A percentile compares a stretch with the other conserved stretches of the same genome.
Evolutionary conservation across 1,140 invertebrate species (phyloP).

Genomic region (Heliconius congener): DNA sequence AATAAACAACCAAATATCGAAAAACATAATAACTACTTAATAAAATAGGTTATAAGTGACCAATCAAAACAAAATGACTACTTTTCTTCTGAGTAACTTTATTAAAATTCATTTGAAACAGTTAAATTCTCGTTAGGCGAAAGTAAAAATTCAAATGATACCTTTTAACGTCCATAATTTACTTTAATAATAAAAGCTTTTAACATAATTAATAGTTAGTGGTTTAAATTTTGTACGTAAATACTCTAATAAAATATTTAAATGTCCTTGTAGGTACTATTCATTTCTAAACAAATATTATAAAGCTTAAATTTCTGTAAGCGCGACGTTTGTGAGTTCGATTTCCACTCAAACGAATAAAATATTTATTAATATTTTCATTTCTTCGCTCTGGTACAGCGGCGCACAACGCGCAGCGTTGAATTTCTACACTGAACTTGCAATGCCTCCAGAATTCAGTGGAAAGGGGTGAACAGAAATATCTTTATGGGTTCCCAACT

Average conservation of each 20-base stretch:
- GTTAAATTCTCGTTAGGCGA: conserved; percentile 5
- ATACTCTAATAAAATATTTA: background rate
- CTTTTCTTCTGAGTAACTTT: background rate
- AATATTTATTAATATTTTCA: too few relatives aligned
- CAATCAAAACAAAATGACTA: background rate
- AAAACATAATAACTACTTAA: background rate
- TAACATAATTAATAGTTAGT: conserved; percentile 37
- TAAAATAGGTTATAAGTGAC: background rate
- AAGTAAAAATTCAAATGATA: conserved; percentile 9
- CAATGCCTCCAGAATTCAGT: too few relatives aligned
- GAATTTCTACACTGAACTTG: too few relatives aligned
- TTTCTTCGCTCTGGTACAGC: too few relatives aligned
- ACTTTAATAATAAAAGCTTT: conserved; percentile 34
- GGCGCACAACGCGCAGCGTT: too few relatives aligned
- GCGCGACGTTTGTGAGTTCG: too few relatives aligned
- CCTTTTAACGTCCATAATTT: conserved; percentile 7
- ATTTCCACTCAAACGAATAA: too few relatives aligned
- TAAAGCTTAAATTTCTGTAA: background rate
- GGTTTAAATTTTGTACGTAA: background rate
- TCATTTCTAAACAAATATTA: background rate
- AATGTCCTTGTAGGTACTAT: background rate
- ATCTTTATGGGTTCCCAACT: too few relatives aligned
- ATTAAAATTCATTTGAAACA: conserved; percentile 8
- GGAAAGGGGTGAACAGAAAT: too few relatives aligned
- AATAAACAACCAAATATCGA: too few relatives aligned